Evolutionary conservation across 2,888 invertebrate genomes (phyloP), one percentile per base, ranked within the genome.

Genomic region (Branchipolynoe longqiensis): DNA sequence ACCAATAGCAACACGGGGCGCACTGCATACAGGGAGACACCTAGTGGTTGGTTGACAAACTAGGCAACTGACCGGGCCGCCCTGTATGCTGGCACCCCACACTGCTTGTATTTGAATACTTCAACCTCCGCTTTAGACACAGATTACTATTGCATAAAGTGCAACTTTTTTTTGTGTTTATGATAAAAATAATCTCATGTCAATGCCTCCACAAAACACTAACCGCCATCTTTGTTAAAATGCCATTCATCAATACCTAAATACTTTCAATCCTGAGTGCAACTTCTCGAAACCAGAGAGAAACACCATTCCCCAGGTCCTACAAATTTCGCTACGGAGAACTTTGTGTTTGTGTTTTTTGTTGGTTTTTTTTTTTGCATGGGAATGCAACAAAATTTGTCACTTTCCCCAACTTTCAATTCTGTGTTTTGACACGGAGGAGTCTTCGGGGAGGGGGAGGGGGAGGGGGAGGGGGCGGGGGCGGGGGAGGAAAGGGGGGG

Each of bases 111-210:
- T 78, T 78, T 78, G 78, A 78, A 78, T 54, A 78, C 78, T 78
- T 78, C 78, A 78, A 78, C 28, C 48, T 69, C 36, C 18, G 41
- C 31, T 40, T 31, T 48, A 48, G 41, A 33, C 38, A 69, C 36
- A 36, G 69, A 69, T 36, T n/a, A n/a, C n/a, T n/a, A n/a, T n/a
- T 33, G 36, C 69, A 78, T 48, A 48, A 25, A 25, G 28, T 28
- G 28, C 54, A 73, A 36, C 41, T 41, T 38, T 78, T 33, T 25
- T 78, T 54, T 78, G 48, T 78, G n/a, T 48, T 78, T 33, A 22
- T 54, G 54, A 78, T 78, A 78, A 78, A 78, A 78, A 78, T 78
- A 78, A 78, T 78, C 78, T 78, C 78, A 78, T 78, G 41, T 69
- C 69, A 69, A 69, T 69, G 69, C 69, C 69, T 69, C 69, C 69